phyloP scores from a whole-genome alignment of 2,888 invertebrate genomes.

The Scaptomyza reducta region DNA sequence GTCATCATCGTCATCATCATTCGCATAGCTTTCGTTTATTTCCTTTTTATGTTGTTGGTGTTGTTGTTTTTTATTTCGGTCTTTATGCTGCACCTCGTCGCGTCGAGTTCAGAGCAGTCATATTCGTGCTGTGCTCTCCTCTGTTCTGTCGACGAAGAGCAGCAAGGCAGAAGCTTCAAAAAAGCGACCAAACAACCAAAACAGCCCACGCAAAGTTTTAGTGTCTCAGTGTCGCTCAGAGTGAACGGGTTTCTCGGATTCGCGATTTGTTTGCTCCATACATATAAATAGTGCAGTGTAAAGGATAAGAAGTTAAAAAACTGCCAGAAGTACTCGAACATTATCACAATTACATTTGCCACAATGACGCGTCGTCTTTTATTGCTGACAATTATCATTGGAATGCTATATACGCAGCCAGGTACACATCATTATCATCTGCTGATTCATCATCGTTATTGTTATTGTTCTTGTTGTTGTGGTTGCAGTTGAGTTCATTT shows the following conservation, averaged over 20 bases:
- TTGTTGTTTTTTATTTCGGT: neutral
- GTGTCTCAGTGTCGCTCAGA: slow-evolving; percentile 59
- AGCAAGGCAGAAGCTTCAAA: neutral
- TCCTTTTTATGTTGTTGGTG: slow-evolving; percentile 41
- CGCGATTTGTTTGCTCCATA: slow-evolving; percentile 17
- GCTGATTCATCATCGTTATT: neutral
- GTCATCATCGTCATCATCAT: slow-evolving; percentile 58
- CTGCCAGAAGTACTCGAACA: slow-evolving; percentile 1
- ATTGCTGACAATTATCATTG: slow-evolving; percentile 59
- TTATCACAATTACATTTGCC: slow-evolving; percentile 28
- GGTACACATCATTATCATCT: slow-evolving; percentile 39
- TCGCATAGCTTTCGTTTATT: slow-evolving; percentile 60
- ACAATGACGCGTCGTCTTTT: slow-evolving; percentile 58
- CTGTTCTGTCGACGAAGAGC: neutral
- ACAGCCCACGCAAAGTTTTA: slow-evolving; percentile 67
- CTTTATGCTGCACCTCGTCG: slow-evolving; percentile 58
- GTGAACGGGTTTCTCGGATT: slow-evolving; percentile 59
- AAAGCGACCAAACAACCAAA: slow-evolving; percentile 38
- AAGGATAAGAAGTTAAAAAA: slow-evolving; percentile 30
- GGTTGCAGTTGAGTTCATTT: neutral
- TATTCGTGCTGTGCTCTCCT: slow-evolving; percentile 33
- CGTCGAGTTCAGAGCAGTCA: slow-evolving; percentile 8
- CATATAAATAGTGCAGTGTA: slow-evolving; percentile 15
- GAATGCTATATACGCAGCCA: slow-evolving; percentile 51
- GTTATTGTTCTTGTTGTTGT: too few relatives aligned